Evolutionary conservation across 2,888 invertebrate genomes (phyloP), one percentile per base, ranked within the genome.

Genomic region (Hipparchia sbordonii): DNA sequence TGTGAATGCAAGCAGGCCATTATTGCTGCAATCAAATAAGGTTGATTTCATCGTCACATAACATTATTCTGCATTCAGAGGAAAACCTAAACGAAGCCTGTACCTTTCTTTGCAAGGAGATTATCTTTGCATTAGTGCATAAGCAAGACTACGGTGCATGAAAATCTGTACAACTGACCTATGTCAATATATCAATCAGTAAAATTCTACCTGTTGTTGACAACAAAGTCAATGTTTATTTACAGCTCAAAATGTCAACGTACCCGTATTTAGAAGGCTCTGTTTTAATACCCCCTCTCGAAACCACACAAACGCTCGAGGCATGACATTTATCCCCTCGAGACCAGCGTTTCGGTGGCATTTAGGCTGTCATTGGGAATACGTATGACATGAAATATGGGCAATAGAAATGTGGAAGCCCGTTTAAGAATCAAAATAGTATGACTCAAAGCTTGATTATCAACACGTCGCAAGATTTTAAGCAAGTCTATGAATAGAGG

Each of bases 261-360:
- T 4, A 39, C 39, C 1, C 3, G 3, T 39, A 63, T 52, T 65
- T 52, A 13, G 51, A 48, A 62, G 23, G 65, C 65, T 65, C 51
- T 65, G 65, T 65, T 65, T 33, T 65, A 48, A 48, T 62, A 65
- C 33, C 65, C 65, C 51, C 48, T 23, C 52, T 65, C 23, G 65
- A 51, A 65, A 23, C 65, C 65, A 10, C 23, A 65, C 65, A 52
- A 65, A 51, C 33, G 6, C 33, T 33, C 23, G 12, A 52, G 51
- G 63, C 48, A 13, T 65, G 52, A 65, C 65, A 51, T 33, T 48
- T 52, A 65, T 65, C 65, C 65, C 23, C 51, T 52, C 65, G 65
- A 65, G 65, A 52, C 63, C 63, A 51, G 10, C 51, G 51, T 63
- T 48, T 51, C 51, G 63, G 48, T 63, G 63, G 63, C 51, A 63